A percentile compares a stretch with the other conserved stretches of the same genome.
Conservation (phyloP, 2,888 invertebrate species). For the Mactromeris polynyma region DNA sequence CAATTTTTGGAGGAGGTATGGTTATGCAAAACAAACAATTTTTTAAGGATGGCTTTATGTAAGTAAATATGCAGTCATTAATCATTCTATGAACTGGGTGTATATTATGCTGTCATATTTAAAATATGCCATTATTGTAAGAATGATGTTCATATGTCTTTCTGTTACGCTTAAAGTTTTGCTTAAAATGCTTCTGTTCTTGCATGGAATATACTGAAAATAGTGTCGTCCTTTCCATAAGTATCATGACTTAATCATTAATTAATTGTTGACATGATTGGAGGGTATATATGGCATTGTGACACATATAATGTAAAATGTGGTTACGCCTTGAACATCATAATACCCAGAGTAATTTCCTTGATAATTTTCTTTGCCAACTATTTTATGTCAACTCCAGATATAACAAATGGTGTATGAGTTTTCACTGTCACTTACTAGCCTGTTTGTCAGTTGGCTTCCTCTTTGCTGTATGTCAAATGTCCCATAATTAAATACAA, state of each 20-base stretch:
- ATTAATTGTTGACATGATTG: not conserved
- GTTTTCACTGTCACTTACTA: no score
- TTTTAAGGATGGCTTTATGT: not conserved
- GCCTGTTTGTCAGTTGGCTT: not conserved
- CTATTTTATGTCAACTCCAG: no score
- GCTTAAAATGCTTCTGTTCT: not conserved
- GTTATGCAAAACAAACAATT: no score
- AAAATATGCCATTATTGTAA: not conserved
- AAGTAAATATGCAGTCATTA: not conserved
- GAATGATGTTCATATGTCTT: not conserved
- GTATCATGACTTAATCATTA: not conserved
- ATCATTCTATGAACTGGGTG: not conserved
- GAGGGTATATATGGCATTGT: not conserved
- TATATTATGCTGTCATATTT: conserved; percentile 1
- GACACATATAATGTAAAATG: not conserved
- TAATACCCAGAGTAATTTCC: not conserved
- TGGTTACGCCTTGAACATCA: not conserved
- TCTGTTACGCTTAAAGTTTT: not conserved
- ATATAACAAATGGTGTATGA: no score
- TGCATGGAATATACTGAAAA: not conserved
- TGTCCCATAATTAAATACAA: not conserved
- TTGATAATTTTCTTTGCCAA: no score
- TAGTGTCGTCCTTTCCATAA: not conserved
- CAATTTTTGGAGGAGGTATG: no score
- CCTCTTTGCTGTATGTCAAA: not conserved